Evolutionary conservation across 2,797 vertebrate species (phyloP), one percentile per base, ranked within the genome.

Genomic region (Falco concolor): DNA sequence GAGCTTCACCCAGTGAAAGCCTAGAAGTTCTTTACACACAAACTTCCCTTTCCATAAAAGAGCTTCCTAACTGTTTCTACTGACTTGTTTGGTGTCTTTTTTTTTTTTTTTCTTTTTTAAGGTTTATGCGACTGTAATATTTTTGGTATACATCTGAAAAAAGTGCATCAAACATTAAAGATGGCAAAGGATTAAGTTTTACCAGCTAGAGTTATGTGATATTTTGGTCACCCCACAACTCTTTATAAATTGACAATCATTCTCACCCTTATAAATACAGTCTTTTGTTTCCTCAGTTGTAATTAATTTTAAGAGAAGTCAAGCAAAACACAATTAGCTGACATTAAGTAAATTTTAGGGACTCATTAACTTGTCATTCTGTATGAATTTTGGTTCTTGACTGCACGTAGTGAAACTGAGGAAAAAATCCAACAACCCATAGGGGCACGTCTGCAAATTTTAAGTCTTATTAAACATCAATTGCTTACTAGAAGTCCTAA

Each of bases 391-490:
- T 56, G 20, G 53, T 67, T 88, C n/a, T 74, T 86, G 24, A 61
- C 23, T 52, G 23, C 47, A 54, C 14, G 19, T 61, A 21, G 11
- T 30, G 44, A 86, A 84, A 83, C 21, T 13, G 25, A n/a, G 9
- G 40, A 2, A 27, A 56, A 86, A 69, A 8, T 0, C 4, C 32
- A 61, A 50, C 4, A 25, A 40, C 6, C 6, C 53, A 47, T 1
- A 23, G 8, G 3, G 12, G 30, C 40, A 15, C 7, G 4, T 20
- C 24, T 34, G 27, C 12, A 68, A 54, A 59, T 70, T 45, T 72
- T 30, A 53, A 44, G 22, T 7, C 17, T 78, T 61, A 50, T 23
- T 59, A 73, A 86, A 11, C 5, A 64, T 22, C 6, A 49, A 5
- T 24, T 28, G 60, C 15, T 75, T 78, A 17, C 3, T 64, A 72